Conservation (phyloP, 2,888 invertebrate genomes). For the Rotaria socialis region DNA sequence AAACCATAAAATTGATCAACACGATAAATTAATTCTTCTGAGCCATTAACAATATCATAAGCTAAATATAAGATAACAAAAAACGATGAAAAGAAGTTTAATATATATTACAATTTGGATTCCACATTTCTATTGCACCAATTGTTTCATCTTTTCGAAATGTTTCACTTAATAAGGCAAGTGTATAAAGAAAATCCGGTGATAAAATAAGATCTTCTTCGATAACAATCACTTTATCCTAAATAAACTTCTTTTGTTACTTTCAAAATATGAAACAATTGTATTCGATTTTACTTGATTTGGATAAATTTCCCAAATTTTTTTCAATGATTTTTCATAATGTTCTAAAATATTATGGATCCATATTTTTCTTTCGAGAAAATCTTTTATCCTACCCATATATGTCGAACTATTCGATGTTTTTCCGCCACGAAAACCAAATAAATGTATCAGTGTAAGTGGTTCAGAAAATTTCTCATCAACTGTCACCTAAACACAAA, state of each 20-base stretch:
- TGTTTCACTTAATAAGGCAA: conserved; percentile 59
- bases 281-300: neutral
- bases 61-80: conserved; percentile 50
- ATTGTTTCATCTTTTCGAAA: conserved; percentile 58
- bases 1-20: conserved; percentile 58
- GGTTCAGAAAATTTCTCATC: conserved; percentile 59
- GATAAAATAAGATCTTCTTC: conserved; percentile 62
- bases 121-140: conserved; percentile 60
- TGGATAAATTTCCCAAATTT: conserved; percentile 33
- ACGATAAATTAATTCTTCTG: conserved; percentile 52
- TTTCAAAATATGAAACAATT: neutral
- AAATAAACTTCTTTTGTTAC: neutral
- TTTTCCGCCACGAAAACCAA: conserved; percentile 55
- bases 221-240: conserved; percentile 56
- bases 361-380: neutral
- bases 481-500: conserved; percentile 43
- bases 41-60: conserved; percentile 52
- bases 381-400: conserved; percentile 49
- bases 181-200: conserved; percentile 62
- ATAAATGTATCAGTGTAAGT: conserved; percentile 57
- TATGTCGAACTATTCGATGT: conserved; percentile 55
- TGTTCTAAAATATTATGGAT: neutral
- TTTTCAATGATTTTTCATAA: conserved; percentile 35
- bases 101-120: conserved; percentile 56
- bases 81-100: neutral